These are phyloP conservation scores for Equus przewalskii DNA, from an alignment of 2,113 vertebrate species.

Conservation along the genomic window DNA sequence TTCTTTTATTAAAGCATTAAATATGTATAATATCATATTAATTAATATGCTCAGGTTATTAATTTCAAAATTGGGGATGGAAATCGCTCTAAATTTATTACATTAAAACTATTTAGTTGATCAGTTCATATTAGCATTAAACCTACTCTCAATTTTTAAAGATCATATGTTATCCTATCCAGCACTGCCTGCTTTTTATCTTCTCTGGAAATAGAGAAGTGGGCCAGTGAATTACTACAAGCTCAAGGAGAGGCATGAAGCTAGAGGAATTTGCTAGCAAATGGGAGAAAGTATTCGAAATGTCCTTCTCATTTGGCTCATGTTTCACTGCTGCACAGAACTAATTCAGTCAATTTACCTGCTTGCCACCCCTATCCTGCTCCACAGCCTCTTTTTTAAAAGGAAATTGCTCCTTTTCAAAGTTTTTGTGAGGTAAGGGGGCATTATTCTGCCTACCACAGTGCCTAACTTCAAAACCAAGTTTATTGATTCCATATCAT, in stretches of 20 bases:
- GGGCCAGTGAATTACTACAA: not conserved
- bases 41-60: not conserved
- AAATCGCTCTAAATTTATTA: not conserved
- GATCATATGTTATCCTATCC: not conserved
- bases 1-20: not conserved
- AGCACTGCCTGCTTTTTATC: not conserved
- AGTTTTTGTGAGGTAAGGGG: not conserved
- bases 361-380: not conserved
- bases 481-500: not conserved
- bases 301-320: not conserved
- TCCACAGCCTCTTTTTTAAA: not conserved
- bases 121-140: not conserved
- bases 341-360: not conserved
- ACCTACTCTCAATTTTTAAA: not conserved
- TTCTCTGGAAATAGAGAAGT: not conserved
- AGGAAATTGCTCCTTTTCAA: not conserved
- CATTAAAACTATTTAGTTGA: not conserved
- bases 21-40: not conserved
- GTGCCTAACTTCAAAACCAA: not conserved
- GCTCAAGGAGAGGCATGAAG: not conserved
- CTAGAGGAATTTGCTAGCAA: not conserved
- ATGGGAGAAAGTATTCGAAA: not conserved
- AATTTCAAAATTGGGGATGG: not conserved
- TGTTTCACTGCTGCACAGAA: not conserved
- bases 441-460: not conserved